Conservation (phyloP, 2,113 vertebrate genomes). For the Albula goreensis region DNA sequence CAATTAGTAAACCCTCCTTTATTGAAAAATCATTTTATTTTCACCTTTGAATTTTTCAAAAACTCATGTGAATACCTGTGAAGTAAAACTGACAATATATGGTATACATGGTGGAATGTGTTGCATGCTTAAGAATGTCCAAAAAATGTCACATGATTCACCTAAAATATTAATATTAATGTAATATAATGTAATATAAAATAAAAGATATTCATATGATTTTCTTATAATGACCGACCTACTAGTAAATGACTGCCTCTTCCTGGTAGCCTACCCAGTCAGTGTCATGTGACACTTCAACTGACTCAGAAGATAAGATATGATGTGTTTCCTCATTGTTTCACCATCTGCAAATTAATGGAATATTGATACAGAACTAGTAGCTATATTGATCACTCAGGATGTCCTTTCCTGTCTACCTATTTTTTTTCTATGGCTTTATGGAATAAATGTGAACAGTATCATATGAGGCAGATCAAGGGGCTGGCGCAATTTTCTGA, state of each 20-base stretch:
- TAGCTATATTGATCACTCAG: not conserved
- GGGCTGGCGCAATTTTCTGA: not conserved
- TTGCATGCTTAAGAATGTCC: no score
- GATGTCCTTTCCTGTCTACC: not conserved
- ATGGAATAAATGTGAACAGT: not conserved
- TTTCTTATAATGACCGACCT: no score
- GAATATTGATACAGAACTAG: not conserved
- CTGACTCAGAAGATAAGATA: not conserved
- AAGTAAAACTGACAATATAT: no score
- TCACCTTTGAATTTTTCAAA: no score
- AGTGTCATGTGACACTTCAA: not conserved
- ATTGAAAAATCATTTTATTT: no score
- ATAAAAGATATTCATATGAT: no score
- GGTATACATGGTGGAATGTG: no score
- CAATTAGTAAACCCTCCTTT: no score
- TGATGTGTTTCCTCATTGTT: not conserved
- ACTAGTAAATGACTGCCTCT: not conserved
- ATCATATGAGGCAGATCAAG: not conserved
- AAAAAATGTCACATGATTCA: no score
- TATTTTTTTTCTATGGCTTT: not conserved
- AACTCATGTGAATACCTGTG: no score
- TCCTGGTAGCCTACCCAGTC: not conserved
- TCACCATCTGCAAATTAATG: not conserved
- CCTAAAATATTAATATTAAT: no score
- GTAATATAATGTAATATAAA: no score